These are phyloP conservation scores for Gastrophryne carolinensis DNA, from an alignment of 2,797 vertebrate genomes.

Conservation along the genomic window DNA sequence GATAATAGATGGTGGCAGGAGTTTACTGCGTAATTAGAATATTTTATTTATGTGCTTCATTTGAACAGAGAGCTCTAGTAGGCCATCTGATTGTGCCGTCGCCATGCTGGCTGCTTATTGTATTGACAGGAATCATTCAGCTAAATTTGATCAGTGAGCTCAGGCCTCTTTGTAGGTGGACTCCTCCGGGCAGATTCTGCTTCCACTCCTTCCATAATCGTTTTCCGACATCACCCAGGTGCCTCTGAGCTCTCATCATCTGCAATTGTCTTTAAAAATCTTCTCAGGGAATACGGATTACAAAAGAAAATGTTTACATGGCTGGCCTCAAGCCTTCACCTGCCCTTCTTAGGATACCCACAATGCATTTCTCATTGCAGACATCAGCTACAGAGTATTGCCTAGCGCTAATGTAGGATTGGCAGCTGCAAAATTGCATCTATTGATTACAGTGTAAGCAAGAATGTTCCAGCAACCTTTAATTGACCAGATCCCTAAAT, in stretches of 20 bases:
- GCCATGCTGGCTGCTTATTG: conserved; percentile 60
- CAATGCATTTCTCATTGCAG: conserved; percentile 28
- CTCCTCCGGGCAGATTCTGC: conserved; percentile 67
- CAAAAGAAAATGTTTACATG: conserved; percentile 51
- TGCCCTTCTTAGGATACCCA: conserved; percentile 24
- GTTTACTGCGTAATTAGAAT: conserved; percentile 45
- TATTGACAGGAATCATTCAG: conserved; percentile 66
- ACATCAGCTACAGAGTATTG: conserved; percentile 18
- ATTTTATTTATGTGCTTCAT: conserved; percentile 44
- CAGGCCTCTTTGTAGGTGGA: conserved; percentile 61
- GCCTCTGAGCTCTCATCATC: conserved; percentile 45
- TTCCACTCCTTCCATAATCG: conserved; percentile 52
- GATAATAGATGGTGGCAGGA: neutral
- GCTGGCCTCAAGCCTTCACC: conserved; percentile 46
- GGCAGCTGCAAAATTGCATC: conserved; percentile 55
- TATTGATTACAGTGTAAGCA: conserved; percentile 57
- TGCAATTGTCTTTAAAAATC: conserved; percentile 51
- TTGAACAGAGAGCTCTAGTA: conserved; percentile 57
- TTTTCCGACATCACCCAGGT: conserved; percentile 62
- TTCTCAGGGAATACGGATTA: conserved; percentile 34
- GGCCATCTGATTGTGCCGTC: conserved; percentile 57
- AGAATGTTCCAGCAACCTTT: conserved; percentile 61
- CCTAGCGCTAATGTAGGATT: conserved; percentile 1
- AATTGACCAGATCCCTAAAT: conserved; percentile 57
- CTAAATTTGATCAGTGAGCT: conserved; percentile 60